Evolutionary conservation across 1,140 invertebrate species (phyloP), one percentile per base, ranked within the genome.

Genomic region (Drosophila trapezifrons): DNA sequence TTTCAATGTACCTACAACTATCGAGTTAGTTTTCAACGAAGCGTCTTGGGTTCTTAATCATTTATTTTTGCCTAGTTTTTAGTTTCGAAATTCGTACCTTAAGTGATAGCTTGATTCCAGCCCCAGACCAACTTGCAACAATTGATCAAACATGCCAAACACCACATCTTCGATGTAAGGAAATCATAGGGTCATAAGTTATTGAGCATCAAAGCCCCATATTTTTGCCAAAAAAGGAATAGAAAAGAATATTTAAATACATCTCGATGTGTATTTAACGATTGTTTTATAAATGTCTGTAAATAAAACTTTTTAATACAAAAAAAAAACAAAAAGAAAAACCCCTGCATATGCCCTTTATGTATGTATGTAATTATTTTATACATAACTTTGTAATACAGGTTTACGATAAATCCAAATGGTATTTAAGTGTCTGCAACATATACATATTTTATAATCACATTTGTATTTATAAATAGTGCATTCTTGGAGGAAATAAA

Each of bases 1-100:
- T 86, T 91, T 84, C 51, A 71, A 35, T 76, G 45, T 80, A 78
- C 54, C 60, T 66, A 66, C 37, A 37, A 54, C 51, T 54, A 32
- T 49, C 46, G 76, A 46, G 51, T 58, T 74, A 75, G 71, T 74
- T 73, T 73, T 38, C 17, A 35, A 74, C 27, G 38, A 38, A 51
- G 62, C 62, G 46, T 76, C 37, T 76, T 76, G 73, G 73, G 62
- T 67, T 67, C 42, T 66, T 73, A 37, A 56, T 38, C 38, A 63
- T 37, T 75, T 75, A 57, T 56, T 49, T 75, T 75, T 65, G 71
- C 51, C 45, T 72, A 72, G 69, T 72, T 71, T 32, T 47, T 72
- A 72, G 49, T 71, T 56, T 29, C 20, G 20, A 66, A 58, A 57
- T 20, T 38, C 13, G 25, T 32, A 29, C 42, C 40, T 2, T 67